A percentile compares a stretch with the other conserved stretches of the same genome.
phyloP scores from a whole-genome alignment of 2,113 vertebrate genomes.

The Siniperca knerii region DNA sequence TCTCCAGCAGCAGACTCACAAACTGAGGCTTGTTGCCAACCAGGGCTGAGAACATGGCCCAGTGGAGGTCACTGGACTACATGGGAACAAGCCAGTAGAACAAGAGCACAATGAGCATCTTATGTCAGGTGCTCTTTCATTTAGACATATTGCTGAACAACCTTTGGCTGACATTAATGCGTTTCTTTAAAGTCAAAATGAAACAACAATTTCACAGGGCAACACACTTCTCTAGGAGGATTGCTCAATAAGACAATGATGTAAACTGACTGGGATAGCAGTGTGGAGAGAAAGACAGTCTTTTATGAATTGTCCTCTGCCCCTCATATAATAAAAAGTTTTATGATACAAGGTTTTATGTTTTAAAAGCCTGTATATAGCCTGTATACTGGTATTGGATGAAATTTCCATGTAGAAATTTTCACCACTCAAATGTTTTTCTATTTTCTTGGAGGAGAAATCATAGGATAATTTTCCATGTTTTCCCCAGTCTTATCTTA shows the following conservation, averaged over 20 bases:
- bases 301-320: background rate
- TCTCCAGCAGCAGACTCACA: constrained; percentile 93
- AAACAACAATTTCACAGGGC: no score
- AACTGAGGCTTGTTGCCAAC: constrained; percentile 93
- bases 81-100: background rate
- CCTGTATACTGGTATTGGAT: background rate
- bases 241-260: background rate
- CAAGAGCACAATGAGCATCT: background rate
- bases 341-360: background rate
- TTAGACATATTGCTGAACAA: background rate
- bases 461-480: background rate
- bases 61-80: constrained; percentile 91
- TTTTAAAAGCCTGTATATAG: background rate
- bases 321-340: background rate
- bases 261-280: background rate
- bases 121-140: background rate
- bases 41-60: constrained; percentile 91
- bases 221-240: no score
- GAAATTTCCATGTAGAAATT: background rate
- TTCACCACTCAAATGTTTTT: background rate
- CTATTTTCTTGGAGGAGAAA: background rate
- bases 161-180: background rate
- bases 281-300: background rate
- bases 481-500: background rate
- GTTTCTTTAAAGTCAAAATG: no score